These are phyloP conservation scores for Smithornis capensis DNA, from an alignment of 2,113 vertebrate species.

Conservation along the genomic window DNA sequence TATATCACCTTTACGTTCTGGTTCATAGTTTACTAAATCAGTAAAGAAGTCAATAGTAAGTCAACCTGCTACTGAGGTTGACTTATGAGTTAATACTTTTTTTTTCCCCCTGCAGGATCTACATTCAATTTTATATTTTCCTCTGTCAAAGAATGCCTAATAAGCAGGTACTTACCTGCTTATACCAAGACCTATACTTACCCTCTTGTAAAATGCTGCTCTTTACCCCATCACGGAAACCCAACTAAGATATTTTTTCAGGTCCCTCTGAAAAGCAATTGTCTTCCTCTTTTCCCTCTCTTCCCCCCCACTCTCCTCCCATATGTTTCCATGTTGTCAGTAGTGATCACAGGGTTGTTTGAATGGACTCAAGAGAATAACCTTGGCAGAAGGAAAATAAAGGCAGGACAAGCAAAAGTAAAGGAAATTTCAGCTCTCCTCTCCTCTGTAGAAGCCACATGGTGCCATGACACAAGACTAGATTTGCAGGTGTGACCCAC, in stretches of 20 bases:
- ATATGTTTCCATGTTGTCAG: background rate
- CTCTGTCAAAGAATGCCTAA: background rate
- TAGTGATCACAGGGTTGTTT: background rate
- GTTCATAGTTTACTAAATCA: background rate
- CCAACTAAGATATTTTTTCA: background rate
- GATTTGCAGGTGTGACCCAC: background rate
- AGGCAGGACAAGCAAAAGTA: background rate
- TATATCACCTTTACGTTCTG: background rate
- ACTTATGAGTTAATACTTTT: background rate
- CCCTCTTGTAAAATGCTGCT: background rate
- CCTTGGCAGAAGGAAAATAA: background rate
- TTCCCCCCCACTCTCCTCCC: background rate
- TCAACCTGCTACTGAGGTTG: background rate
- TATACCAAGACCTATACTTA: background rate
- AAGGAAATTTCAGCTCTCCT: background rate
- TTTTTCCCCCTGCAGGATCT: background rate
- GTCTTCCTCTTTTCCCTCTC: background rate
- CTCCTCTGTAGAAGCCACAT: background rate
- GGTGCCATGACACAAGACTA: background rate
- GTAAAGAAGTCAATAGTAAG: too few species aligned
- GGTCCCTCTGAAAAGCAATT: background rate
- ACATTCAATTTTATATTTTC: background rate
- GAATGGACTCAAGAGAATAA: background rate
- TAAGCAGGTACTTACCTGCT: background rate
- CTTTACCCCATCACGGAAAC: background rate